Evolutionary conservation across 2,797 vertebrate genomes (phyloP).

Genomic region (Saxicola maurus): DNA sequence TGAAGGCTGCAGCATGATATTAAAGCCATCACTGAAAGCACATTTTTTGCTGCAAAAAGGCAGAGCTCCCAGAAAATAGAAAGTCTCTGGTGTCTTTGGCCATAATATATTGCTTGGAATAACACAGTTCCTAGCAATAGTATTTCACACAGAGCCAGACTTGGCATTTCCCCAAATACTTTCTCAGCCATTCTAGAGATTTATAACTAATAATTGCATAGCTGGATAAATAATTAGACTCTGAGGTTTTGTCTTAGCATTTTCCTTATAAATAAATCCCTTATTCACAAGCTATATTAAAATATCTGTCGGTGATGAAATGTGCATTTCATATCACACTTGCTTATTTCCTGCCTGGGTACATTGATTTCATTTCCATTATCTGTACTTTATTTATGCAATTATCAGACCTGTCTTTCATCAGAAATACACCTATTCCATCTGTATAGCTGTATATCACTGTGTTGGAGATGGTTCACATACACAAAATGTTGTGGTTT

Average conservation of each 20-base stretch:
- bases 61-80: slow-evolving; percentile 38
- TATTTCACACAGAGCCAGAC: background rate
- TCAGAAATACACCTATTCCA: background rate
- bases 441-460: background rate
- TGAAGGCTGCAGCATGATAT: slow-evolving; percentile 24
- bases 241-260: slow-evolving; percentile 27
- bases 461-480: background rate
- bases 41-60: slow-evolving; percentile 38
- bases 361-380: slow-evolving; percentile 23
- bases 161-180: slow-evolving; percentile 32
- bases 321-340: background rate
- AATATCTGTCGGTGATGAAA: background rate
- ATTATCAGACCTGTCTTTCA: slow-evolving; percentile 1
- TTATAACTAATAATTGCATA: slow-evolving; percentile 31
- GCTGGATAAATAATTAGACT: slow-evolving; percentile 38
- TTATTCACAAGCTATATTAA: slow-evolving; percentile 20
- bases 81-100: slow-evolving; percentile 30
- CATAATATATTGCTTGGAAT: slow-evolving; percentile 13
- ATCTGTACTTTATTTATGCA: background rate
- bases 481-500: background rate
- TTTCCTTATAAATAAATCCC: slow-evolving; percentile 36
- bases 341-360: background rate
- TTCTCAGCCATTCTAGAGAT: slow-evolving; percentile 39
- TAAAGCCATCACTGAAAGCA: slow-evolving; percentile 7
- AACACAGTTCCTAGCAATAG: slow-evolving; percentile 12